Percentiles rank a stretch among this genome's conserved stretches.
These are phyloP conservation scores for Cepaea hortensis DNA, from an alignment of 2,888 invertebrate species.

Conservation along the genomic window DNA sequence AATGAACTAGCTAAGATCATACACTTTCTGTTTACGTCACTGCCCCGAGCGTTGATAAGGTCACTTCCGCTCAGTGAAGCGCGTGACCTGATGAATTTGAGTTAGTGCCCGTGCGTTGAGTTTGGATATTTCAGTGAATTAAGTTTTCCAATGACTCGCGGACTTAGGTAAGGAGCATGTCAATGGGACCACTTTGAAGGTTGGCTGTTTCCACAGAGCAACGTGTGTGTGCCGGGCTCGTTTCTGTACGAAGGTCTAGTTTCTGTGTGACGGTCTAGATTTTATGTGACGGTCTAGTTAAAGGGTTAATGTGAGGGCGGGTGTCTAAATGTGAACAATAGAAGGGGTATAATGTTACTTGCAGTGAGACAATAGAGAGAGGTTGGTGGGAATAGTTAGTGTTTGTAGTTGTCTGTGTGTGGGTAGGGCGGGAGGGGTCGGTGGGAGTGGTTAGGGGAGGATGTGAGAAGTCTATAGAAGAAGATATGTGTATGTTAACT, in stretches of 20 bases:
- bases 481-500: not conserved
- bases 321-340: too few species aligned
- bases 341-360: too few species aligned
- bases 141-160: slow-evolving; percentile 19
- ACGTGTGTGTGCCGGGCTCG: too few species aligned
- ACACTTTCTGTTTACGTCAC: slow-evolving; percentile 40
- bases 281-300: too few species aligned
- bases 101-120: slow-evolving; percentile 31
- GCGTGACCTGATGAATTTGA: slow-evolving; percentile 36
- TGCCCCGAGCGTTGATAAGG: slow-evolving; percentile 30
- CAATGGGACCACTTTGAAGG: not conserved
- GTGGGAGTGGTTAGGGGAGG: not conserved
- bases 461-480: not conserved
- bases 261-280: too few species aligned
- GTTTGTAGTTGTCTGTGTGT: too few species aligned
- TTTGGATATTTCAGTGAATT: slow-evolving; percentile 24
- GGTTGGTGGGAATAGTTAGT: too few species aligned
- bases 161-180: not conserved
- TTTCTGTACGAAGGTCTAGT: too few species aligned
- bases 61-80: slow-evolving; percentile 45
- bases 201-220: too few species aligned
- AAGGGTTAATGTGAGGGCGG: too few species aligned
- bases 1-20: slow-evolving; percentile 29
- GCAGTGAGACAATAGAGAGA: too few species aligned
- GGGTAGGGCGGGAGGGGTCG: not conserved